Base-by-base conservation (phyloP, 2,888 invertebrate genomes). In the Synergus itoensis region DNA sequence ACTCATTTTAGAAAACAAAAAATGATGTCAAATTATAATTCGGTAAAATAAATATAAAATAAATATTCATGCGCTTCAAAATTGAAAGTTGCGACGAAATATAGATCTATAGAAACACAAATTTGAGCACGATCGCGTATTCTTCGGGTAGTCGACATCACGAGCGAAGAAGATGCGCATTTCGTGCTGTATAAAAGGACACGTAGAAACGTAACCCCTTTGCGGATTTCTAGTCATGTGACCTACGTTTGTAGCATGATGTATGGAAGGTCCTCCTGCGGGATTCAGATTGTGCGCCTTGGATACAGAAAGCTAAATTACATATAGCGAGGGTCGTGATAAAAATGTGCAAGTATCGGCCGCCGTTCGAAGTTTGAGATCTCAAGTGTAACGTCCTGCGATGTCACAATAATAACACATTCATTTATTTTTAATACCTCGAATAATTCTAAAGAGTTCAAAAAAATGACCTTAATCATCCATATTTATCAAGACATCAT, bases 91-190 rank as follows among this genome's bases (percentile, higher is more conserved):
- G 14, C 9, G n/a, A 64, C 64, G 28, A 64, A 76, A 63, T 43
- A 36, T 14, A n/a, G 78, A 65, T 28, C 3, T 28, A 28, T 28
- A 28, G 28, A 28, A 73, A 67, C 69, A 79, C 53, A 79, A 79
- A 83, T 82, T 80, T 79, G 80, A 80, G 79, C 80, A 81, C 79
- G 79, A 83, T 86, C 81, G 82, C 77, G 84, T 84, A 85, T 85
- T 85, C 84, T 69, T 78, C 78, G 78, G 79, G 83, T 81, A 83
- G 80, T 67, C 81, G 77, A 78, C 77, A 79, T 80, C 81, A 83
- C 77, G 81, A 84, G 81, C 76, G 79, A 77, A 76, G 80, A 79
- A 82, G 79, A 80, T 81, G 83, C 82, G 81, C 79, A 77, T 76
- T 78, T 80, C 80, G 79, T 69, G 77, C 77, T 81, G 78, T 76